A percentile compares a stretch with the other conserved stretches of the same genome.
Evolutionary conservation across 2,797 vertebrate species (phyloP).

Genomic region (Gouania willdenowi): DNA sequence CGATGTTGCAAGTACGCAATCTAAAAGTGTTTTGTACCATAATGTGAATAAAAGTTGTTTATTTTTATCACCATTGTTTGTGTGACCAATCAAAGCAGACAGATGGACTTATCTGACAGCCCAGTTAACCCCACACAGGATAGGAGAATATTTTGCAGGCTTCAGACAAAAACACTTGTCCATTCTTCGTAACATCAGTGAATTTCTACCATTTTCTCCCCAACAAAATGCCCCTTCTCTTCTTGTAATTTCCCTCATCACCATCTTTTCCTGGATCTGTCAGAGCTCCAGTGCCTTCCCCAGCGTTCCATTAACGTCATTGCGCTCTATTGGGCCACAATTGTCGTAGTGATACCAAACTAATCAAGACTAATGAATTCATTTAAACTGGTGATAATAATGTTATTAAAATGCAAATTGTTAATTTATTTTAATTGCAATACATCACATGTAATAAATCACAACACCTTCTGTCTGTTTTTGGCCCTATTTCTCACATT

Average conservation of each 20-base stretch:
- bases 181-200: too few relatives aligned
- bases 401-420: conserved; percentile 98
- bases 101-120: too few relatives aligned
- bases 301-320: conserved; percentile 58
- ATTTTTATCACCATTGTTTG: too few relatives aligned
- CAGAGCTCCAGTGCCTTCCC: conserved; percentile 28
- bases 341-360: conserved; percentile 77
- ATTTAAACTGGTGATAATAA: conserved; percentile 90
- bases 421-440: conserved; percentile 90
- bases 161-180: too few relatives aligned
- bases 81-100: too few relatives aligned
- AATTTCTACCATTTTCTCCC: too few relatives aligned
- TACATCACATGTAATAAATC: conserved; percentile 89
- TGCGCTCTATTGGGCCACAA: conserved; percentile 74
- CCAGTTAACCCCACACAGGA: too few relatives aligned
- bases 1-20: too few relatives aligned
- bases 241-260: neutral
- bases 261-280: conserved; percentile 2
- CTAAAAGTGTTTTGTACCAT: too few relatives aligned
- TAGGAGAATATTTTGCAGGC: too few relatives aligned
- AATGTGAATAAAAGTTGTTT: too few relatives aligned
- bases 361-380: conserved; percentile 97
- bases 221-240: too few relatives aligned
- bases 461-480: conserved; percentile 47
- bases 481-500: conserved; percentile 7